Conservation (phyloP, 2,888 invertebrate species). For the Ramazzottius varieornatus region DNA sequence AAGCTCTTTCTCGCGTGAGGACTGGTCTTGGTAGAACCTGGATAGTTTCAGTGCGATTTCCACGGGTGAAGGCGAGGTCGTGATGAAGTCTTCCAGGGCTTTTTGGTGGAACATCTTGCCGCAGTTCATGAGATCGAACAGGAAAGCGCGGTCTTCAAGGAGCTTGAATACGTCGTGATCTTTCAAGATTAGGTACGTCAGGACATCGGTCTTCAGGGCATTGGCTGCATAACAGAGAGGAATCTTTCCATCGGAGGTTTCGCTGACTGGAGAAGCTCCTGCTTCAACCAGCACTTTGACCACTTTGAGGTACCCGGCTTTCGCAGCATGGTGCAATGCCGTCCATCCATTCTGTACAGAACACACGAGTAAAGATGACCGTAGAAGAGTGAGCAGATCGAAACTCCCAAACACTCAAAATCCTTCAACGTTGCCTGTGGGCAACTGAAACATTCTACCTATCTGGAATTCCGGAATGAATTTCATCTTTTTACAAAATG, state of each 20-base stretch:
- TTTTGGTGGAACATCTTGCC: constrained; percentile 39
- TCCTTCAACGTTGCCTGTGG: too few species aligned
- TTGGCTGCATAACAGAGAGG: constrained; percentile 95
- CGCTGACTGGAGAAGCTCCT: constrained; percentile 76
- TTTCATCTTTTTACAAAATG: background rate
- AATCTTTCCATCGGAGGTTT: constrained; percentile 68
- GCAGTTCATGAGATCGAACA: constrained; percentile 91
- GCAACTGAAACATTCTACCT: too few species aligned
- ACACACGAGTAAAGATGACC: too few species aligned
- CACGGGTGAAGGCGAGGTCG: constrained; percentile 95
- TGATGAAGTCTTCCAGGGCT: constrained; percentile 68
- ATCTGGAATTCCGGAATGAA: too few species aligned
- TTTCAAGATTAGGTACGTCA: constrained; percentile 80
- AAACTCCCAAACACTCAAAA: too few species aligned
- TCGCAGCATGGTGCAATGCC: constrained; percentile 69
- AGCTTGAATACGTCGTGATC: constrained; percentile 87
- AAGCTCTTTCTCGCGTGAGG: constrained; percentile 63
- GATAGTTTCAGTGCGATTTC: constrained; percentile 94
- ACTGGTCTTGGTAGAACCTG: constrained; percentile 27
- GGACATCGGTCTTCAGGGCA: constrained; percentile 78
- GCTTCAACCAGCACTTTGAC: constrained; percentile 79
- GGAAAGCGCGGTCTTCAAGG: constrained; percentile 92
- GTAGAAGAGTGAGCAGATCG: background rate
- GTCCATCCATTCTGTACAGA: constrained; percentile 59
- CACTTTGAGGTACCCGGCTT: constrained; percentile 78